Base-by-base conservation (phyloP, 2,113 vertebrate species). In the Sphaerodactylus townsendi region DNA sequence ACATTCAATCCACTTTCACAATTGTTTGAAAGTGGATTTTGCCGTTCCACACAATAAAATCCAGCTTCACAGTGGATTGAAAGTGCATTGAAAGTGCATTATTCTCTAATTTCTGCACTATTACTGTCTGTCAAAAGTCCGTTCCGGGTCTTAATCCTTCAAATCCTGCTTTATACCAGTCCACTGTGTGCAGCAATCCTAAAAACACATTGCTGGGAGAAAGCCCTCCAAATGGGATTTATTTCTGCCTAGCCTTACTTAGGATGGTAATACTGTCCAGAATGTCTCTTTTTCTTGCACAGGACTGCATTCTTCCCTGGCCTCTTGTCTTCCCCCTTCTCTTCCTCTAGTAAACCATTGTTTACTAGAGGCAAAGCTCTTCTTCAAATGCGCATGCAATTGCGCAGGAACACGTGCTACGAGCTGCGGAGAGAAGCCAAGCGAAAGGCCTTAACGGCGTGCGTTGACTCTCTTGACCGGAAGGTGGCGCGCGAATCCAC, bases 401-500 rank as follows among this genome's bases (percentile, higher is more conserved):
- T 48, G 44, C 65, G 9, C 48, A 48, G 72, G 82, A 44, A 13
- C 37, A 64, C 13, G 41, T 37, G 64, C 64, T 76, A 14, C 6
- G 8, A 1, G 33, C 3, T 14, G 17, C 5, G 53, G 72, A 10
- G 10, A n/a, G 33, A 28, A 70, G 10, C 10, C 10, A 13, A 14
- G 53, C 14, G 5, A 10, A 44, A 5, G 10, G 17, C 9, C 10
- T 19, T 7, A n/a, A 56, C n/a, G 0, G 28, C 4, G 4, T 37
- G 72, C 39, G 11, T 11, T 50, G 33, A 82, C 28, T 48, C 19
- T 13, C 11, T 17, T 13, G n/a, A 65, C 70, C 83, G 50, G 86
- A 41, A 89, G 88, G 75, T 85, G 90, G 85, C 44, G 84, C 35
- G 33, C 6, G 73, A 21, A 39, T 30, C 84, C 79, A 33, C 11